A percentile compares a stretch with the other conserved stretches of the same genome.
These are phyloP conservation scores for Mormyrus hasselquistii DNA, from an alignment of 2,797 vertebrate genomes.

Conservation along the genomic window DNA sequence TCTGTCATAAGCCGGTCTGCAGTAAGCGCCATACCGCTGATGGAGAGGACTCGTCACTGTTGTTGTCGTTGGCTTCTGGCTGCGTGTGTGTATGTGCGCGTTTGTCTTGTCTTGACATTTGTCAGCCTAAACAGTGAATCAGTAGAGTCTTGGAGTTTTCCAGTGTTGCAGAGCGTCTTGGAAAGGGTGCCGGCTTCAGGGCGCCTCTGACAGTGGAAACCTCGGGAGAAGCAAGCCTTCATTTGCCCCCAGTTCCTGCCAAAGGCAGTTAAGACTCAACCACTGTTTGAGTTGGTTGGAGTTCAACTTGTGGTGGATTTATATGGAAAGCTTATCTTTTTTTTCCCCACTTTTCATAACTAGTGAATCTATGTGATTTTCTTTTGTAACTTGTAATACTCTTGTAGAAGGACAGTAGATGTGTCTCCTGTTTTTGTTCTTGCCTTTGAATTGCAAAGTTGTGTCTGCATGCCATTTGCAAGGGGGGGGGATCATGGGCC, in stretches of 20 bases:
- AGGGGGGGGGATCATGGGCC: background rate
- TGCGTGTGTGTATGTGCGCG: background rate
- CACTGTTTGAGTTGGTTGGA: constrained; percentile 61
- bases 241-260: constrained; percentile 29
- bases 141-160: constrained; percentile 5
- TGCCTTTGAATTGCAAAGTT: constrained; percentile 1
- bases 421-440: background rate
- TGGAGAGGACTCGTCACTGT: constrained; percentile 6
- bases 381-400: constrained; percentile 24
- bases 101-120: constrained; percentile 5
- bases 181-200: background rate
- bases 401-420: background rate
- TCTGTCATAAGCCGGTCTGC: background rate
- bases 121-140: background rate
- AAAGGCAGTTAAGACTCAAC: constrained; percentile 50
- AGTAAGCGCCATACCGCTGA: constrained; percentile 21
- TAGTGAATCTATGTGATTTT: constrained; percentile 33
- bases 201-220: background rate
- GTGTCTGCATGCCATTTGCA: background rate
- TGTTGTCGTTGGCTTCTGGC: constrained; percentile 17
- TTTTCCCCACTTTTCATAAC: constrained; percentile 32
- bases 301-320: constrained; percentile 57
- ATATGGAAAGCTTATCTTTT: constrained; percentile 52
- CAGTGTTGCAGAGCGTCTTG: background rate
- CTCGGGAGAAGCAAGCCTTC: background rate